phyloP scores from a whole-genome alignment of 2,797 vertebrate species.

The Martes flavigula region DNA sequence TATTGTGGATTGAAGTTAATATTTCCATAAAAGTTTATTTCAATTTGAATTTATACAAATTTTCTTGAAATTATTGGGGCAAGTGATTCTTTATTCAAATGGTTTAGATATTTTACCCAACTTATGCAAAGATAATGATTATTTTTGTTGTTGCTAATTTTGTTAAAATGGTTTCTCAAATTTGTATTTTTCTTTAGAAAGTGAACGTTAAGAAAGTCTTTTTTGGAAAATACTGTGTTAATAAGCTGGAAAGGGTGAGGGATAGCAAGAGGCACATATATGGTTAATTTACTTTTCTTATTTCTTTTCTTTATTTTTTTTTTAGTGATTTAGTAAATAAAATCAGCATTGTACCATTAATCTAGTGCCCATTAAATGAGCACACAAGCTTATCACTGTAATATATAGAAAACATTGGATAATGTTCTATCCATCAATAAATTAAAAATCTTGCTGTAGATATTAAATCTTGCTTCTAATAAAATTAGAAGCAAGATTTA shows the following conservation, averaged over 20 bases:
- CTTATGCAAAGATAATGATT: background rate
- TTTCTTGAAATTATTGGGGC: background rate
- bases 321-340: background rate
- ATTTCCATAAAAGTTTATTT: background rate
- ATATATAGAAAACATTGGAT: background rate
- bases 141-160: background rate
- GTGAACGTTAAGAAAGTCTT: background rate
- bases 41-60: background rate
- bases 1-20: background rate
- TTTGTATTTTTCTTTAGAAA: slow-evolving; percentile 23
- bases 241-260: background rate
- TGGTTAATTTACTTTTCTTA: background rate
- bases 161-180: background rate
- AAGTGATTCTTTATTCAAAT: background rate
- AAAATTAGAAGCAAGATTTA: background rate
- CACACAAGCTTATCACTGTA: background rate
- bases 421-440: background rate
- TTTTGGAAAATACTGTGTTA: background rate
- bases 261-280: background rate
- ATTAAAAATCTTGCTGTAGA: background rate
- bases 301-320: background rate
- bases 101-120: background rate
- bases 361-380: background rate
- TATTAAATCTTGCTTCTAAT: background rate
- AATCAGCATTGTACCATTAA: background rate